Base-by-base conservation (phyloP, 2,797 vertebrate genomes). In the Iguana delicatissima region DNA sequence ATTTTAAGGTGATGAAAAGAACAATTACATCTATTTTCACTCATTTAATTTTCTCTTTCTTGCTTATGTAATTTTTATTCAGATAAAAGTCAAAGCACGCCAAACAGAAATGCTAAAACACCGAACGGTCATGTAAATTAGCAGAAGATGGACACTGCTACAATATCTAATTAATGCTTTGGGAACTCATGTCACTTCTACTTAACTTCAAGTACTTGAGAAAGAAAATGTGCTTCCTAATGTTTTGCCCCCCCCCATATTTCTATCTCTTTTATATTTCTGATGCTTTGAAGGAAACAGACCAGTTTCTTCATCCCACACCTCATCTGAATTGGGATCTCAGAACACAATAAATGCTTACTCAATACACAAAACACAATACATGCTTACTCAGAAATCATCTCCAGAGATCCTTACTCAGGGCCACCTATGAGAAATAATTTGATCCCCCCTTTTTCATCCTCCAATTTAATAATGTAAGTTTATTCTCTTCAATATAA, bases 141-240 rank as follows among this genome's bases (percentile, higher is more conserved):
- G 86, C 81, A 94, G 90, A 94, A 91, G 92, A 95, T 85, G 84
- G 84, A 92, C 89, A 67, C 87, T 90, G 22, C 64, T 95, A 92
- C 73, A 90, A 95, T 95, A 94, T 91, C 91, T 95, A 96, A 96
- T 95, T 94, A 95, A 95, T 93, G 93, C 91, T 93, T 83, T 92
- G 92, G 90, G 86, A 96, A 97, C 93, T 84, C 92, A 92, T 88
- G 89, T 85, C 93, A 96, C 50, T 92, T 86, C 22, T 55, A 74
- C 95, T 96, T 95, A 93, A 93, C 92, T 92, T 90, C 4, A 67
- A 93, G 88, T 89, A 90, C 93, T 95, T 94, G 64, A 88, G 91
- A 90, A 95, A 64, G 86, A 76, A 84, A 38, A 92, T 74, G 24
- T 87, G 42, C 12, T 50, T 87, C 72, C 52, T 86, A 74, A 90